These are phyloP conservation scores for Gila orcuttii DNA, from an alignment of 2,113 vertebrate genomes.

Conservation along the genomic window DNA sequence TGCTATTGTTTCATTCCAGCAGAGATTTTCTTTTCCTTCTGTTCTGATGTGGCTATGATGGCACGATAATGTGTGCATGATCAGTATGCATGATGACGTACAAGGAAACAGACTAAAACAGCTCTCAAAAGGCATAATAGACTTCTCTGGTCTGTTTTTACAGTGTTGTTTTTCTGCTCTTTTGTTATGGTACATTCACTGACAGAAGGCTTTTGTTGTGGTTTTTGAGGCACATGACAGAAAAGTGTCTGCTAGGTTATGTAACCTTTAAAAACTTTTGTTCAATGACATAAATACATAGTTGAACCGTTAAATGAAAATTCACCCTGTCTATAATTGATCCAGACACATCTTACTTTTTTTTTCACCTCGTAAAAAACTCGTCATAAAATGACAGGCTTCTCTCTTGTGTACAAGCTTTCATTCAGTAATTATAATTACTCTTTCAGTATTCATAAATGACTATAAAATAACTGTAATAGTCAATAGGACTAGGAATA, in stretches of 20 bases:
- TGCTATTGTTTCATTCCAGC: slow-evolving; percentile 15
- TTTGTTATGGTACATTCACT: neutral
- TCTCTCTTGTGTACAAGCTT: neutral
- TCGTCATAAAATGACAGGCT: neutral
- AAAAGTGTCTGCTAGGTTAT: neutral
- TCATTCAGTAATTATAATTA: neutral
- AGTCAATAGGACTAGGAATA: neutral
- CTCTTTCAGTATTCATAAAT: neutral
- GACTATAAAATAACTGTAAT: neutral
- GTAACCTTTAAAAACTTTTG: neutral
- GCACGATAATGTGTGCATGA: neutral
- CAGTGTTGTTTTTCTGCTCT: neutral
- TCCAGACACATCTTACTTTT: neutral
- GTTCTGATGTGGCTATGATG: slow-evolving; percentile 10
- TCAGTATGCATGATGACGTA: slow-evolving; percentile 20
- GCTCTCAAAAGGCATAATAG: neutral
- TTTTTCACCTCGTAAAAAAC: neutral
- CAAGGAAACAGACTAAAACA: slow-evolving; percentile 14
- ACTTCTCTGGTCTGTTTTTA: slow-evolving; percentile 31
- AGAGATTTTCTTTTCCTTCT: slow-evolving; percentile 12
- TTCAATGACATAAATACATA: neutral
- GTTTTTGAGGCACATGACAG: neutral
- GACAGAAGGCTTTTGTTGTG: slow-evolving; percentile 20
- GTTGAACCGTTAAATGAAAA: neutral
- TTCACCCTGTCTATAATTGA: neutral